Evolutionary conservation across 2,797 vertebrate species (phyloP), one percentile per base, ranked within the genome.

Genomic region (Acropternis orthonyx): DNA sequence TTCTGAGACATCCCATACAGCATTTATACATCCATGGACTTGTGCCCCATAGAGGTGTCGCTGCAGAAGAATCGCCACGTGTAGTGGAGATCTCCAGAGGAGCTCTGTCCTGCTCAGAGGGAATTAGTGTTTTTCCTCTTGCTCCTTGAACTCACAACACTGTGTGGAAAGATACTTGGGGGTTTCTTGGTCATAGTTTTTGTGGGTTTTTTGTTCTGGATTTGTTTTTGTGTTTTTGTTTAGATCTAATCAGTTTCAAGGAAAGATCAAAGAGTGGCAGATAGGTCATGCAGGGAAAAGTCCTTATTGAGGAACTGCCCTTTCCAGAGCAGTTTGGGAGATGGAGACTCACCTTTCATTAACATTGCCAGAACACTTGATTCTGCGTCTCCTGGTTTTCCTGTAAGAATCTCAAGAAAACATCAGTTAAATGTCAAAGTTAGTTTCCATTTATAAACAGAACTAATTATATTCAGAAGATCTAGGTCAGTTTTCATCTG

Each of bases 391-490:
- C 36, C 68, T 75, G 41, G 18, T 73, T 89, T 78, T 88, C 39
- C 54, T 88, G 2, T 69, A 80, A 61, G 77, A 94, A 91, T 86
- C 66, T 92, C 44, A 71, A 71, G 77, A 82, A 95, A 95, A 62
- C 81, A 91, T 90, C 89, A 92, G 59, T 87, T 95, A 94, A 95
- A 94, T 94, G 94, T 94, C 94, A 95, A 91, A 94, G 91, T 93
- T 88, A 39, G 77, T 54, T 96, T 95, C 96, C 92, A 89, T 97
- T 93, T 97, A 92, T 94, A 95, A 94, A 92, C 85, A 93, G 61
- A 89, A 89, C 92, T 90, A 89, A 95, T 94, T 90, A 78, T 89
- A 90, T 96, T 89, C 80, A 52, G 71, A 69, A 95, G 92, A 97
- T 96, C 77, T 97, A 91, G 95, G 96, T 95, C 91, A 92, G 83